Percentiles rank a stretch among this genome's conserved stretches.
Evolutionary conservation across 2,797 vertebrate species (phyloP).

Genomic region (Trachurus trachurus): DNA sequence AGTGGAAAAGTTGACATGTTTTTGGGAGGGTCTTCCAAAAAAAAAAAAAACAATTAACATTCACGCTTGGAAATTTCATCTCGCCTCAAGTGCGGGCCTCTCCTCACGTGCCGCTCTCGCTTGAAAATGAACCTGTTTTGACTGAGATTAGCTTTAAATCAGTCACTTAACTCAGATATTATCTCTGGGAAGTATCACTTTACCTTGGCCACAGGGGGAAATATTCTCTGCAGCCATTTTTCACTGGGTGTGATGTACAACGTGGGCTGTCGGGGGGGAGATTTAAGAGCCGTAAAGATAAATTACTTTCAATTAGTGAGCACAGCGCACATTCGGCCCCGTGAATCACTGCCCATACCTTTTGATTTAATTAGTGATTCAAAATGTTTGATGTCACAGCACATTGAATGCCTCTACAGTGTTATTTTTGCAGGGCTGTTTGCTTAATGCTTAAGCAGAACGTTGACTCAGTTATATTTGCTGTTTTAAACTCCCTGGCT

Average conservation of each 20-base stretch:
- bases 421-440: not conserved
- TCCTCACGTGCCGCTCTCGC: constrained; percentile 19
- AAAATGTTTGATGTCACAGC: not conserved
- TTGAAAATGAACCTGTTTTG: constrained; percentile 40
- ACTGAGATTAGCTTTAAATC: constrained; percentile 40
- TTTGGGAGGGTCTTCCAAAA: constrained; percentile 12
- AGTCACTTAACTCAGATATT: constrained; percentile 47
- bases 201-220: constrained; percentile 27
- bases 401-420: not conserved
- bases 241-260: constrained; percentile 24
- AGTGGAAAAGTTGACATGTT: constrained; percentile 51
- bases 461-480: not conserved
- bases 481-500: constrained; percentile 12
- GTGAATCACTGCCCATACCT: not conserved
- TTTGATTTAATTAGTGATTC: not conserved
- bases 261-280: constrained; percentile 14
- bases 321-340: not conserved
- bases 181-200: constrained; percentile 57
- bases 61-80: constrained; percentile 7
- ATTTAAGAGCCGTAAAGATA: constrained; percentile 22
- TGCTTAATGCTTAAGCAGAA: not conserved
- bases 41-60: constrained; percentile 1
- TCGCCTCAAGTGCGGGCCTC: not conserved
- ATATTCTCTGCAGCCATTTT: constrained; percentile 25
- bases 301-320: constrained; percentile 21